Conservation (phyloP, 2,113 vertebrate species). For the Uropsilus gracilis region DNA sequence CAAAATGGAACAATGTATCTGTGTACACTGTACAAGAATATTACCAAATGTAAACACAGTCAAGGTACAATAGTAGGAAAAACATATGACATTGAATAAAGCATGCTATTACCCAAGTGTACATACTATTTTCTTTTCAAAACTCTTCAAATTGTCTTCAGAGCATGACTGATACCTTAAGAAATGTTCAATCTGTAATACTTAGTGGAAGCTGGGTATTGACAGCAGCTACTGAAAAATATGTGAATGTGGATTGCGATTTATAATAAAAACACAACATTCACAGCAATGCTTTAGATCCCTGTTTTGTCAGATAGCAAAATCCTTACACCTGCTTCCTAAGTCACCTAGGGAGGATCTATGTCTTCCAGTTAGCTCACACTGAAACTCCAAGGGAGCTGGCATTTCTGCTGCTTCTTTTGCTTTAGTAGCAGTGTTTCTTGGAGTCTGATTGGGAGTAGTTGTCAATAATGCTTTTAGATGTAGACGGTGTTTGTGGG, state of each 20-base stretch:
- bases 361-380: neutral
- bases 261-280: neutral
- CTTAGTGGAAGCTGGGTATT: neutral
- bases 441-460: neutral
- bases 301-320: constrained; percentile 27
- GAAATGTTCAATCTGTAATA: neutral
- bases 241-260: neutral
- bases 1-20: neutral
- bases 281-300: neutral
- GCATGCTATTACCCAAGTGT: neutral
- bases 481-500: neutral
- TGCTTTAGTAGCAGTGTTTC: neutral
- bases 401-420: neutral
- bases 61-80: neutral
- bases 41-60: neutral
- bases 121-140: constrained; percentile 15
- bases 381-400: neutral
- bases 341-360: neutral
- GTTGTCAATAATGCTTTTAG: neutral
- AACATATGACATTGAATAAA: constrained; percentile 26
- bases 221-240: constrained; percentile 42
- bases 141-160: constrained; percentile 37
- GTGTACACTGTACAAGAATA: neutral
- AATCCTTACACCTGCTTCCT: constrained; percentile 3
- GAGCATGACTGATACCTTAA: neutral